Evolutionary conservation across 2,797 vertebrate species (phyloP).

Genomic region (Gadopsis marmoratus): DNA sequence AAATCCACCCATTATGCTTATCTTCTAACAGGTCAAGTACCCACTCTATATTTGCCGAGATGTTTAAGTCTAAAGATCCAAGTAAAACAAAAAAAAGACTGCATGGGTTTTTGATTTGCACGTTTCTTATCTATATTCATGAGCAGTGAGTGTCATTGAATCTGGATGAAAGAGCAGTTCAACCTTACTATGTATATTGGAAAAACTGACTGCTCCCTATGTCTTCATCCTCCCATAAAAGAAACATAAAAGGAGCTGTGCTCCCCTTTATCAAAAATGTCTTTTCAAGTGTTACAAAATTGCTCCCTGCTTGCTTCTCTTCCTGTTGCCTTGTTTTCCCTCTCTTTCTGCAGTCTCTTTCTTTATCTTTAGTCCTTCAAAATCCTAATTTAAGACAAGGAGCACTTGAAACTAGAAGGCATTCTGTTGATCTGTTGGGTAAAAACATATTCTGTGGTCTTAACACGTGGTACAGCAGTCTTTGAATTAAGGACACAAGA

Average conservation of each 20-base stretch:
- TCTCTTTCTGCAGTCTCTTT: slow-evolving; percentile 55
- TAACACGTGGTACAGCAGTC: slow-evolving; percentile 22
- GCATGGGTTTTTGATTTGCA: slow-evolving; percentile 60
- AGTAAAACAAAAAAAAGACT: slow-evolving; percentile 46
- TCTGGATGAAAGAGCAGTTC: slow-evolving; percentile 71
- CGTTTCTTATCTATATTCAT: slow-evolving; percentile 76
- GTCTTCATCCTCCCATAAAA: slow-evolving; percentile 78
- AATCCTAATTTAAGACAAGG: slow-evolving; percentile 83
- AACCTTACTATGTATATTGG: slow-evolving; percentile 60
- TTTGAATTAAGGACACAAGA: slow-evolving; percentile 56
- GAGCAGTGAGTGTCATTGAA: slow-evolving; percentile 70
- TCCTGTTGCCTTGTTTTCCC: slow-evolving; percentile 46
- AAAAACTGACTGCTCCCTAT: slow-evolving; percentile 65
- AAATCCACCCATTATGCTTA: slow-evolving; percentile 5
- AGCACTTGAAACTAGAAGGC: slow-evolving; percentile 61
- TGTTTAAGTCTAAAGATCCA: slow-evolving; percentile 15
- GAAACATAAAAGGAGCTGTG: slow-evolving; percentile 71
- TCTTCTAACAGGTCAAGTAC: slow-evolving; percentile 15
- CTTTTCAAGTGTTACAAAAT: slow-evolving; percentile 72
- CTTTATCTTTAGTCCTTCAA: slow-evolving; percentile 81
- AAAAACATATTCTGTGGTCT: slow-evolving; percentile 1
- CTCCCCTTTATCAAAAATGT: slow-evolving; percentile 65
- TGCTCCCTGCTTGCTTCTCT: slow-evolving; percentile 45
- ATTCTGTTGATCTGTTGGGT: slow-evolving; percentile 3
- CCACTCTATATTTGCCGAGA: not conserved